Percentiles rank a stretch among this genome's conserved stretches.
Conservation (phyloP, 1,140 invertebrate species). For the Anastrepha ludens region DNA sequence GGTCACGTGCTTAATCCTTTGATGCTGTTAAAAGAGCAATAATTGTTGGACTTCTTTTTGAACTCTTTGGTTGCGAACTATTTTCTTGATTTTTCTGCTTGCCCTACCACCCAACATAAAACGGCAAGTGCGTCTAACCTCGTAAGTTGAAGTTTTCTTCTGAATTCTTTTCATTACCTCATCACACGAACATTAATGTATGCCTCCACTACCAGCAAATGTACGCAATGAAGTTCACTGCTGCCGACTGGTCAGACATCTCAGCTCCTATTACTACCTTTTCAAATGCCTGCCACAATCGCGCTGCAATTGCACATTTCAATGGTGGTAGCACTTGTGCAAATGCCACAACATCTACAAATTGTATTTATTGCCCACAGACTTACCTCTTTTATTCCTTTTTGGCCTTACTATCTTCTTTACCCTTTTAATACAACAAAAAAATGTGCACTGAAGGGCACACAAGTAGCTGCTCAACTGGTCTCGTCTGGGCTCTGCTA, state of each 20-base stretch:
- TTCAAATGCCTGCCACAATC: background rate
- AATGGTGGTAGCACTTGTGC: slow-evolving; percentile 4
- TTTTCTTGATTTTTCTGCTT: background rate
- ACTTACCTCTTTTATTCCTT: background rate
- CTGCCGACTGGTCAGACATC: background rate
- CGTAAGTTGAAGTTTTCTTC: slow-evolving; percentile 10
- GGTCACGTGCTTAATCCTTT: slow-evolving; percentile 43
- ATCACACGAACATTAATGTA: background rate
- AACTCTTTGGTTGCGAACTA: background rate
- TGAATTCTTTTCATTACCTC: slow-evolving; percentile 28
- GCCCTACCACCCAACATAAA: background rate
- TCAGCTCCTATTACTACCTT: background rate
- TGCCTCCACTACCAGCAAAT: background rate
- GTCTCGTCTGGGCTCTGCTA: background rate
- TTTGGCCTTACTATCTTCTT: background rate
- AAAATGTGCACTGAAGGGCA: background rate
- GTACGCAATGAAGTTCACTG: slow-evolving; percentile 14
- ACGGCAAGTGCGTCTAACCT: background rate
- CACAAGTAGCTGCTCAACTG: slow-evolving; percentile 4
- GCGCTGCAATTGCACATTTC: slow-evolving; percentile 19
- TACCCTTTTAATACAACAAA: background rate
- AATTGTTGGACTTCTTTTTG: background rate
- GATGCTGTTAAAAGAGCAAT: slow-evolving; percentile 36
- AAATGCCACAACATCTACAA: slow-evolving; percentile 39
- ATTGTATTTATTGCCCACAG: background rate